A percentile compares a stretch with the other conserved stretches of the same genome.
These are phyloP conservation scores for Tetrao urogallus DNA, from an alignment of 2,113 vertebrate genomes.

Conservation along the genomic window DNA sequence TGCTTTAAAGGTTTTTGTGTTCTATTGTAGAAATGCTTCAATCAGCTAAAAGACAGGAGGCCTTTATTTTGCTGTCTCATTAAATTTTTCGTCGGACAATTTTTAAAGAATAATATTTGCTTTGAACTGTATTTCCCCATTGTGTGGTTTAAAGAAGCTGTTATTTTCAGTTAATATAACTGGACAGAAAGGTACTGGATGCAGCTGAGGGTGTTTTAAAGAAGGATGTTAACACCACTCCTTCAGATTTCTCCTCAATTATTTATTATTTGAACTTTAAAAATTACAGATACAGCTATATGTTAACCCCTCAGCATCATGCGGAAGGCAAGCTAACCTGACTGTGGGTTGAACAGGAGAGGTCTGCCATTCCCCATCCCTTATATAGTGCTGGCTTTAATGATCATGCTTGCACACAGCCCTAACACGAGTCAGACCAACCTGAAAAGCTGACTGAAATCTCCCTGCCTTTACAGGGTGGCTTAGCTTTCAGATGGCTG, in stretches of 20 bases:
- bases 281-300: background rate
- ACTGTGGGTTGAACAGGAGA: background rate
- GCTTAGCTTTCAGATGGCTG: background rate
- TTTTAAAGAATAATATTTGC: background rate
- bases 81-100: background rate
- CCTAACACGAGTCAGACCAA: background rate
- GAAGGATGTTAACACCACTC: background rate
- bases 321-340: background rate
- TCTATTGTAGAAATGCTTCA: background rate
- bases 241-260: background rate
- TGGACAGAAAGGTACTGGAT: background rate
- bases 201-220: background rate
- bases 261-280: background rate
- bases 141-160: background rate
- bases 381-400: background rate
- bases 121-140: background rate
- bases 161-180: background rate
- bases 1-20: background rate
- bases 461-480: background rate
- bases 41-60: background rate
- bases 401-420: accelerated
- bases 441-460: background rate
- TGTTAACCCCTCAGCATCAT: background rate
- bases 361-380: background rate
- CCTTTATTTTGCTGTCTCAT: background rate